Conservation (phyloP, 2,888 invertebrate species). For the Graphium colonna region DNA sequence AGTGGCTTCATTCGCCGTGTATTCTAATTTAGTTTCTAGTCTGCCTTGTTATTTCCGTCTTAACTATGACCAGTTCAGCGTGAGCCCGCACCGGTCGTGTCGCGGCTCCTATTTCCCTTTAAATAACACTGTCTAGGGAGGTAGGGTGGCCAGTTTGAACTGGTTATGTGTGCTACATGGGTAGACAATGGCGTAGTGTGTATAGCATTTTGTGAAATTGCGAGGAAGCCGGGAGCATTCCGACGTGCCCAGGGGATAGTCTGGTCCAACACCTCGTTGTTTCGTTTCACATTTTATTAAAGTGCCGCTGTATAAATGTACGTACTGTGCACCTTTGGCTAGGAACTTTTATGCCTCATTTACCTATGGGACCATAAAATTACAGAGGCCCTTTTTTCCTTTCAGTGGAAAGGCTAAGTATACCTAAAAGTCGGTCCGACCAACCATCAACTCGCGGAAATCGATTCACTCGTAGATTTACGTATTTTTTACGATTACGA, state of each 20-base stretch:
- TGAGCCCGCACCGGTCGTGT: conserved; percentile 40
- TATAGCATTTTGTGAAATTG: conserved; percentile 71
- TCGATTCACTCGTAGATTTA: conserved; percentile 23
- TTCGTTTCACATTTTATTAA: conserved; percentile 43
- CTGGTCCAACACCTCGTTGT: conserved; percentile 71
- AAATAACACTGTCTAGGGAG: conserved; percentile 34
- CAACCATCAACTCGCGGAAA: conserved; percentile 16
- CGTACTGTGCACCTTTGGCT: conserved; percentile 34
- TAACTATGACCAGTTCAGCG: conserved; percentile 44
- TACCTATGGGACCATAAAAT: conserved; percentile 27
- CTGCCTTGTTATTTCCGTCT: conserved; percentile 71
- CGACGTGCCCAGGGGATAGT: conserved; percentile 60
- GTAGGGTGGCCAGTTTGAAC: conserved; percentile 41
- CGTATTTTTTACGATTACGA: conserved; percentile 16
- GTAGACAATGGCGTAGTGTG: conserved; percentile 45
- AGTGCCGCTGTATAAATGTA: conserved; percentile 16
- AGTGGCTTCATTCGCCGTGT: conserved; percentile 52
- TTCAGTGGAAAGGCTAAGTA: conserved; percentile 11
- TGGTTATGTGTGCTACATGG: conserved; percentile 50
- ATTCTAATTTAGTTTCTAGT: conserved; percentile 69
- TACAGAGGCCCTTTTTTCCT: conserved; percentile 19
- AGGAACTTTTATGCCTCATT: conserved; percentile 39
- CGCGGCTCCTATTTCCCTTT: conserved; percentile 33
- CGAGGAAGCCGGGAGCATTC: conserved; percentile 58
- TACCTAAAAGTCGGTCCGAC: conserved; percentile 14